Conservation (phyloP, 2,113 vertebrate genomes). For the Butorides virescens region DNA sequence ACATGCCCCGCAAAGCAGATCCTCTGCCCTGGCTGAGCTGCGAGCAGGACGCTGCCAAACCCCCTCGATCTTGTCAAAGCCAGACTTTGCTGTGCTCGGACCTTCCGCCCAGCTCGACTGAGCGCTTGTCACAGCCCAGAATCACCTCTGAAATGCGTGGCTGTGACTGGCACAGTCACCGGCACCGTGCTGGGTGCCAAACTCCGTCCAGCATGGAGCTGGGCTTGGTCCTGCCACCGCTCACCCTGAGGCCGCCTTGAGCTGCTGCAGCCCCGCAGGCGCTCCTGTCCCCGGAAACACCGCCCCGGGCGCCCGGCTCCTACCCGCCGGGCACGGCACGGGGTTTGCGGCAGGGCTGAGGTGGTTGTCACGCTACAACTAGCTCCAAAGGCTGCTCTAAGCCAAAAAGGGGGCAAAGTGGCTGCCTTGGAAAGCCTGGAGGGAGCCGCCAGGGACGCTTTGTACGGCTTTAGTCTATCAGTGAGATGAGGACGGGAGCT, state of each 20-base stretch:
- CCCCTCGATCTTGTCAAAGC: not conserved
- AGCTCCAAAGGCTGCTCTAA: not conserved
- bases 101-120: not conserved
- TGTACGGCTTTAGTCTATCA: not conserved
- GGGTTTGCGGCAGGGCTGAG: not conserved
- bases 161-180: not conserved
- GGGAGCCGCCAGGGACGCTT: not conserved
- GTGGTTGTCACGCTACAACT: not conserved
- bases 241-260: not conserved
- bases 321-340: not conserved
- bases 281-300: not conserved
- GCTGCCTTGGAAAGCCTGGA: not conserved
- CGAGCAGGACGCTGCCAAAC: not conserved
- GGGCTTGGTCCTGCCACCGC: not conserved
- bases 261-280: rapidly evolving
- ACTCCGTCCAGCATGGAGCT: not conserved
- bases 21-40: not conserved
- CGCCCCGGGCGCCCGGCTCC: not conserved
- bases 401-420: not conserved
- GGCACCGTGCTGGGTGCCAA: not conserved
- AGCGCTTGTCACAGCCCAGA: rapidly evolving
- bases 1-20: rapidly evolving
- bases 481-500: not conserved
- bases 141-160: not conserved
- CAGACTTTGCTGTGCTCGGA: not conserved